Percentiles rank a stretch among this genome's conserved stretches.
Evolutionary conservation across 1,140 invertebrate genomes (phyloP).

Genomic region (Camponotus pennsylvanicus): DNA sequence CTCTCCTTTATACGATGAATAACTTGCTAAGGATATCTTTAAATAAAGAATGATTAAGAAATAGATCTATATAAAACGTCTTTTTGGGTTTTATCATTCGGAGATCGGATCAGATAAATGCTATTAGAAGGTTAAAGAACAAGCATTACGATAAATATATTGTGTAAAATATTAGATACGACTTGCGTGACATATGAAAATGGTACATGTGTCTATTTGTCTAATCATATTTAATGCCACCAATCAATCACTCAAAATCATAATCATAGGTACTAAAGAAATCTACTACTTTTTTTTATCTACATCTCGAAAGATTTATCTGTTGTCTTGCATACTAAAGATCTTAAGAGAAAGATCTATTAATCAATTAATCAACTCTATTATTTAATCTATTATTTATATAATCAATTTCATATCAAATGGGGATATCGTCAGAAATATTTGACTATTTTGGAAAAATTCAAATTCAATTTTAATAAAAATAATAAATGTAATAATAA

Average conservation of each 20-base stretch:
- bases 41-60: conserved; percentile 19
- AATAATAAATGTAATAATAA: neutral
- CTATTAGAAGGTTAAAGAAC: conserved; percentile 22
- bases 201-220: conserved; percentile 24
- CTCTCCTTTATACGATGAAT: neutral
- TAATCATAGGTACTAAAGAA: conserved; percentile 21
- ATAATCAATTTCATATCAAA: neutral
- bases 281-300: neutral
- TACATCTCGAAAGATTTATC: neutral
- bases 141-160: conserved; percentile 21
- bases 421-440: neutral
- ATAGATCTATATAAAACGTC: neutral
- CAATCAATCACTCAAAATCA: conserved; percentile 40
- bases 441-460: no score
- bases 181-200: conserved; percentile 31
- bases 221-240: conserved; percentile 34
- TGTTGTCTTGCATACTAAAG: neutral
- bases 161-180: conserved; percentile 43
- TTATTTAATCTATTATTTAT: no score
- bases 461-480: neutral
- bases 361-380: neutral
- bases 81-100: neutral
- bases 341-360: neutral
- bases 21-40: neutral
- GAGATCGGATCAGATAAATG: conserved; percentile 23